These are phyloP conservation scores for Anguilla marmorata DNA, from an alignment of 2,797 vertebrate species.

Conservation along the genomic window DNA sequence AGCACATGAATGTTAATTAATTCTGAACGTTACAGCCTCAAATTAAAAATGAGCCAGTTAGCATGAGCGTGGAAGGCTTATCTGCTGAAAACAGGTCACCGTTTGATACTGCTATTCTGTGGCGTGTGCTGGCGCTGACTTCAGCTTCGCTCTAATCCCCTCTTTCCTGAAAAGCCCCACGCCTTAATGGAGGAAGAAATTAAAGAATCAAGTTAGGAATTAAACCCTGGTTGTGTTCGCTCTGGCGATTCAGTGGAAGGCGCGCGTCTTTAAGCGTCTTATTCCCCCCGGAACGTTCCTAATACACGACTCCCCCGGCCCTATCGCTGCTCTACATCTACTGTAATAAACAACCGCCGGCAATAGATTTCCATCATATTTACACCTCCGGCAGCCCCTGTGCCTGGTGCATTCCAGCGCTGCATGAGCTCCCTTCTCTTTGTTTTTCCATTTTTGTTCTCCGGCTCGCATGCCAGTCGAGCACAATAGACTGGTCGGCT, in stretches of 20 bases:
- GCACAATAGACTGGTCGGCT: neutral
- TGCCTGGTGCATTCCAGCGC: neutral
- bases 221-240: slow-evolving; percentile 38
- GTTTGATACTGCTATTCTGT: slow-evolving; percentile 32
- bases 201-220: slow-evolving; percentile 38
- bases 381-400: slow-evolving; percentile 6
- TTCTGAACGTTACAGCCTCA: slow-evolving; percentile 39
- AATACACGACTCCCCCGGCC: neutral
- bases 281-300: neutral
- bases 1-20: slow-evolving; percentile 43
- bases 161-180: slow-evolving; percentile 32
- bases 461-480: neutral
- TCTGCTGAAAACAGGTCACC: slow-evolving; percentile 41
- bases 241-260: slow-evolving; percentile 9
- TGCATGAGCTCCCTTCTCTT: neutral
- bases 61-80: slow-evolving; percentile 32
- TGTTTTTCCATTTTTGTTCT: neutral
- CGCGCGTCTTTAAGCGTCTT: slow-evolving; percentile 1
- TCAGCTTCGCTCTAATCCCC: slow-evolving; percentile 33
- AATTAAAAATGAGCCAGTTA: slow-evolving; percentile 38
- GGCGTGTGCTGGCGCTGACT: slow-evolving; percentile 20
- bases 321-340: slow-evolving; percentile 11
- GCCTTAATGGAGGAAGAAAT: slow-evolving; percentile 41
- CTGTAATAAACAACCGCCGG: neutral
- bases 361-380: slow-evolving; percentile 15